phyloP scores from a whole-genome alignment of 1,140 invertebrate species.

The Lucilia cuprina region DNA sequence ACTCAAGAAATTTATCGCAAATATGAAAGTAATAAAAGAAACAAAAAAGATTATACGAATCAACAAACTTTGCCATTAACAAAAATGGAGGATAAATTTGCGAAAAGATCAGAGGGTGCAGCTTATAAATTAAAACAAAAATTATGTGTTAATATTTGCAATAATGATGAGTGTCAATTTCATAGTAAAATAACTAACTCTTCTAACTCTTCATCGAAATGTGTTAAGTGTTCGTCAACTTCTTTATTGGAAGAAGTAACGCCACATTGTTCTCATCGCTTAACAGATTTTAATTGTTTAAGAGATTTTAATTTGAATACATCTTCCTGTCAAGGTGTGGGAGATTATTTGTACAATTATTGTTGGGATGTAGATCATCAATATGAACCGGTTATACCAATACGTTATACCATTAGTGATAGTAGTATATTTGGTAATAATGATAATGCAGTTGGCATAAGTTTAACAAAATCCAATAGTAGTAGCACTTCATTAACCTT shows the following conservation, averaged over 20 bases:
- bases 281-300: neutral
- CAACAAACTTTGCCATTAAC: neutral
- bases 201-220: too few species aligned
- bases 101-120: neutral
- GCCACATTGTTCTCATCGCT: neutral
- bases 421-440: slow-evolving; percentile 23
- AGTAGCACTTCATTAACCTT: slow-evolving; percentile 23
- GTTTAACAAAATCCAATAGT: neutral
- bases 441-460: neutral
- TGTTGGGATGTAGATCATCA: neutral
- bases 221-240: neutral
- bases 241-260: neutral
- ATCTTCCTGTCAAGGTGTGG: neutral
- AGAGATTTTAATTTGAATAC: neutral
- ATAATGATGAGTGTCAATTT: neutral
- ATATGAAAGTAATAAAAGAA: neutral
- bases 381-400: slow-evolving; percentile 31
- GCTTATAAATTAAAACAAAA: slow-evolving; percentile 37
- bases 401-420: slow-evolving; percentile 39
- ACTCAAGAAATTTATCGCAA: slow-evolving; percentile 35
- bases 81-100: neutral
- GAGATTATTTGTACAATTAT: neutral
- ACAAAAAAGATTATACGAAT: neutral
- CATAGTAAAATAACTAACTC: slow-evolving; percentile 8
- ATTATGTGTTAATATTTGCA: slow-evolving; percentile 31